Conservation (phyloP, 2,797 vertebrate genomes). For the Cichlasoma orientale region DNA sequence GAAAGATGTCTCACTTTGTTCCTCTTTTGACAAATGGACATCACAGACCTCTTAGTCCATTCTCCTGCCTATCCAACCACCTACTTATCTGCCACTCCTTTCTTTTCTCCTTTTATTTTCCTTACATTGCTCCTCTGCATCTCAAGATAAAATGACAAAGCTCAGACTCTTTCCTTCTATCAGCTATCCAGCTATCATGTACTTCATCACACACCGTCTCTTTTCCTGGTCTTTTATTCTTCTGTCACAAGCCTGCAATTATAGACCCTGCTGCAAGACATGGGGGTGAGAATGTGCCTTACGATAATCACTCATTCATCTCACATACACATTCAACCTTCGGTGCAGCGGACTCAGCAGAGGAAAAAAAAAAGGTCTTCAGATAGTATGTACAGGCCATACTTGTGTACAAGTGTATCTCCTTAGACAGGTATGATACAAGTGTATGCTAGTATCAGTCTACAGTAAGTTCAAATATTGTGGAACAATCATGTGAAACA, state of each 20-base stretch:
- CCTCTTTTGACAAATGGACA: constrained; percentile 47
- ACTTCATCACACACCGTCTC: constrained; percentile 38
- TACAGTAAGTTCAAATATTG: too few relatives aligned
- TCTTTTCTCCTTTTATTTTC: constrained; percentile 15
- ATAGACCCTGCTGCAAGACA: constrained; percentile 44
- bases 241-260: constrained; percentile 62
- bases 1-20: constrained; percentile 52
- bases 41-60: constrained; percentile 30
- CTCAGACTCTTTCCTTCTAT: constrained; percentile 28
- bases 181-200: constrained; percentile 23
- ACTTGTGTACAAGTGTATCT: background rate
- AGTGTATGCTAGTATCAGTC: too few relatives aligned
- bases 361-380: constrained; percentile 58
- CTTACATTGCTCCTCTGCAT: constrained; percentile 40
- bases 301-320: constrained; percentile 58
- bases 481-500: too few relatives aligned
- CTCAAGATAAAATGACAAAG: constrained; percentile 35
- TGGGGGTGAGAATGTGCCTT: constrained; percentile 46
- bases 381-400: constrained; percentile 42
- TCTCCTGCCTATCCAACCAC: constrained; percentile 52
- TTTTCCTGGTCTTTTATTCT: constrained; percentile 36
- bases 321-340: constrained; percentile 39
- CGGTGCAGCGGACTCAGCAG: constrained; percentile 54
- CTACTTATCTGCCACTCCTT: constrained; percentile 41
- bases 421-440: background rate